Base-by-base conservation (phyloP, 2,113 vertebrate genomes). In the Barnardius zonarius region DNA sequence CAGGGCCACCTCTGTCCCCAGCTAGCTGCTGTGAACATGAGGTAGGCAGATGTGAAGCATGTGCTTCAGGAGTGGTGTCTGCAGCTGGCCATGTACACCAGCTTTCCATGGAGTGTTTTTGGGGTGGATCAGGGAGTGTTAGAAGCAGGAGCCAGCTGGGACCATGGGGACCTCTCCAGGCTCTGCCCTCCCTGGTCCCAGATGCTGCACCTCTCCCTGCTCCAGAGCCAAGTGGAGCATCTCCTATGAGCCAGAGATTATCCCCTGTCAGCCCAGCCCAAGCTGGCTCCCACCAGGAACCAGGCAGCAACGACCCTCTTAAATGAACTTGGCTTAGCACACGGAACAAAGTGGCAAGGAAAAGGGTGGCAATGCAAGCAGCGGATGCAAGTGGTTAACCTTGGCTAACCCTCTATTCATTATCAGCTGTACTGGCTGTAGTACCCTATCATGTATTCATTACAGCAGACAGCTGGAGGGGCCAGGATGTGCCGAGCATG, bases 1-100 rank as follows among this genome's bases (percentile, higher is more conserved):
- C 31, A 48, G 61, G 66, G 57, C 62, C 54, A 68, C 23, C 31
- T 48, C 52, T 37, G 23, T 64, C 44, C 41, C 78, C 48, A 70
- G 37, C 18, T 2, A 43, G 33, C 48, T 86, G 52, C 55, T 76
- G 69, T 0, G 0, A 62, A 68, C 0, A 0, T 31, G 51, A 69
- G 37, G 49, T 35, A 70, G 62, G 31, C 6, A 2, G 35, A 69
- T 5, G 22, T 6, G 35, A 86, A 64, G 67, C 17, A 9, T 64
- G 57, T 4, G 5, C 48, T 95, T 74, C 9, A 3, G 48, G 3
- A 72, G 39, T 5, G 20, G 28, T 83, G 31, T 57, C 17, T 72
- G 46, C 54, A 90, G 39, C 72, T 82, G 77, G 68, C 59, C 39
- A 48, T 0, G 1, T 61, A 59, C 1, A 0, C 20, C 0, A 0